Percentiles rank a stretch among this genome's conserved stretches.
Evolutionary conservation across 2,888 invertebrate species (phyloP).

Genomic region (Spodoptera exigua): DNA sequence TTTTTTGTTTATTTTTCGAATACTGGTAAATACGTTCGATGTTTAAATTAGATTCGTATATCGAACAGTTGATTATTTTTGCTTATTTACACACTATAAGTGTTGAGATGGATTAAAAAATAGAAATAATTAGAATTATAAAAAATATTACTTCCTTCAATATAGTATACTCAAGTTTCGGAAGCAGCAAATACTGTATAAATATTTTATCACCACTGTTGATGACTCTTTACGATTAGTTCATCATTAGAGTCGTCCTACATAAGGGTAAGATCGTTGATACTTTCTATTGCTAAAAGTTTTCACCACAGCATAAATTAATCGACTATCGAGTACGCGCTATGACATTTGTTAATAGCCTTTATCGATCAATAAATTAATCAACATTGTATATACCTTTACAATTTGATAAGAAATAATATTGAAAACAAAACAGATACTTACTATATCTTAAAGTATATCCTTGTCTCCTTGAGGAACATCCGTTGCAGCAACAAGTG

Average conservation of each 20-base stretch:
- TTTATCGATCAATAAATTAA: conserved; percentile 32
- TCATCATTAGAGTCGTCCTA: conserved; percentile 40
- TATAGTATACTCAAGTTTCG: conserved; percentile 36
- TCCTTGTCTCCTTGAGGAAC: conserved; percentile 70
- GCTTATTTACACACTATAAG: conserved; percentile 8
- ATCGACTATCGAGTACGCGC: not conserved
- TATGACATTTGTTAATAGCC: not conserved
- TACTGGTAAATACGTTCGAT: not conserved
- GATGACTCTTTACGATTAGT: conserved; percentile 19
- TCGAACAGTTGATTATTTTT: not conserved
- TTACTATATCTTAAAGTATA: conserved; percentile 71
- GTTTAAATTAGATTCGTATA: conserved; percentile 9
- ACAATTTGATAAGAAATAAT: conserved; percentile 4
- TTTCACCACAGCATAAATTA: not conserved
- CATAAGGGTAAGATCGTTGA: conserved; percentile 26
- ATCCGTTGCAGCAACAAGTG: conserved; percentile 73
- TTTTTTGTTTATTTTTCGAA: not conserved
- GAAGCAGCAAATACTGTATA: conserved; percentile 20
- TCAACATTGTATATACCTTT: conserved; percentile 11
- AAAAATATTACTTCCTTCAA: conserved; percentile 30
- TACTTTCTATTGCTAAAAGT: conserved; percentile 22
- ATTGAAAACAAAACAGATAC: conserved; percentile 53
- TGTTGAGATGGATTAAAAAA: conserved; percentile 45
- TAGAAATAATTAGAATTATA: conserved; percentile 50
- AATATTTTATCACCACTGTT: conserved; percentile 34